A percentile compares a stretch with the other conserved stretches of the same genome.
Conservation (phyloP, 2,113 vertebrate genomes). For the Antechinus flavipes region DNA sequence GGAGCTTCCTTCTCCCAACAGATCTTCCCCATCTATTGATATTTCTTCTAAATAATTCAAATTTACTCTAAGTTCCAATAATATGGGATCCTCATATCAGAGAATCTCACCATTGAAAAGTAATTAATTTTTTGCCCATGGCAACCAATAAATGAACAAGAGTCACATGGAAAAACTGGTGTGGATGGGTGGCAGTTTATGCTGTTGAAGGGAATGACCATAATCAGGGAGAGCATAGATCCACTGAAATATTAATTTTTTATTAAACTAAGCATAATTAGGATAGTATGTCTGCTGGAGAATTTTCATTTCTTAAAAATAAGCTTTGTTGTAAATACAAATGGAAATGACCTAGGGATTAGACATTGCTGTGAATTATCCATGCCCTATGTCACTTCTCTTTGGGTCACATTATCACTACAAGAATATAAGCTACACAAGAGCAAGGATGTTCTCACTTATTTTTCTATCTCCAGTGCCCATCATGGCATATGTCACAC, state of each 20-base stretch:
- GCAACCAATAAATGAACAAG: background rate
- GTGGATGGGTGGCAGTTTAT: background rate
- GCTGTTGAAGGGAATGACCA: background rate
- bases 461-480: background rate
- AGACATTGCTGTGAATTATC: constrained; percentile 16
- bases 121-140: background rate
- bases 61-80: background rate
- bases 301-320: background rate
- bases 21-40: background rate
- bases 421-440: background rate
- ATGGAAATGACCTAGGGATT: constrained; percentile 52
- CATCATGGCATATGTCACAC: background rate
- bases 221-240: background rate
- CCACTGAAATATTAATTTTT: constrained; percentile 6
- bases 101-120: background rate
- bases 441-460: background rate
- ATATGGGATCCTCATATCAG: background rate
- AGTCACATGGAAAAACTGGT: background rate
- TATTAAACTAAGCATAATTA: constrained; percentile 58
- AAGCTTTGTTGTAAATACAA: constrained; percentile 40
- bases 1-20: background rate
- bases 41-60: background rate
- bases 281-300: constrained; percentile 50
- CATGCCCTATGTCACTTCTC: constrained; percentile 19
- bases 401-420: background rate